Conservation (phyloP, 2,113 vertebrate genomes). For the Nyctibius bracteatus region DNA sequence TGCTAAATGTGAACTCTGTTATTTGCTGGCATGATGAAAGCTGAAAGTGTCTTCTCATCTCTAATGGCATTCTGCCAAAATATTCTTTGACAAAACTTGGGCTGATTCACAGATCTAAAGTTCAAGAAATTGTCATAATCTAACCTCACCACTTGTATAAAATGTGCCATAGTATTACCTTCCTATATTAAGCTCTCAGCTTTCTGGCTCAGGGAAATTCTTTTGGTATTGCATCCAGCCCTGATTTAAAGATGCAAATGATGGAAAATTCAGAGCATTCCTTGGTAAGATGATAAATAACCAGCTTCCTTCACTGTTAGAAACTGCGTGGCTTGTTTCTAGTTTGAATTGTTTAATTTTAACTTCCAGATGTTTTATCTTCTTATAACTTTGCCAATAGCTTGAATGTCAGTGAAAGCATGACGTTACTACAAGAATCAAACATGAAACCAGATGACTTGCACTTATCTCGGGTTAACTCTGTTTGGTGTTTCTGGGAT, state of each 20-base stretch:
- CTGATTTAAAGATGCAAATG: background rate
- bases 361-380: background rate
- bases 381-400: background rate
- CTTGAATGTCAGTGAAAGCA: background rate
- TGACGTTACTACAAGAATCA: background rate
- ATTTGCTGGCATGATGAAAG: conserved; percentile 19
- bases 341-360: background rate
- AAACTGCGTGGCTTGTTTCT: background rate
- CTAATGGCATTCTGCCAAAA: conserved; percentile 16
- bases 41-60: conserved; percentile 22
- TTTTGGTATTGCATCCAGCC: background rate
- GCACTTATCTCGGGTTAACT: background rate
- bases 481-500: background rate
- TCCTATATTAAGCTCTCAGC: background rate
- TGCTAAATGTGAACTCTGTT: background rate
- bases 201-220: background rate
- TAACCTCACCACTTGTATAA: background rate
- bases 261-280: background rate
- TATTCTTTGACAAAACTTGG: conserved; percentile 7
- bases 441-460: background rate
- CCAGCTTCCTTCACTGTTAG: background rate
- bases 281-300: background rate
- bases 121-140: conserved; percentile 19
- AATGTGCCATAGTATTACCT: background rate
- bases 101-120: conserved; percentile 21